Percentiles rank a stretch among this genome's conserved stretches.
phyloP scores from a whole-genome alignment of 2,113 vertebrate species.

The Amblyopsis rosae region DNA sequence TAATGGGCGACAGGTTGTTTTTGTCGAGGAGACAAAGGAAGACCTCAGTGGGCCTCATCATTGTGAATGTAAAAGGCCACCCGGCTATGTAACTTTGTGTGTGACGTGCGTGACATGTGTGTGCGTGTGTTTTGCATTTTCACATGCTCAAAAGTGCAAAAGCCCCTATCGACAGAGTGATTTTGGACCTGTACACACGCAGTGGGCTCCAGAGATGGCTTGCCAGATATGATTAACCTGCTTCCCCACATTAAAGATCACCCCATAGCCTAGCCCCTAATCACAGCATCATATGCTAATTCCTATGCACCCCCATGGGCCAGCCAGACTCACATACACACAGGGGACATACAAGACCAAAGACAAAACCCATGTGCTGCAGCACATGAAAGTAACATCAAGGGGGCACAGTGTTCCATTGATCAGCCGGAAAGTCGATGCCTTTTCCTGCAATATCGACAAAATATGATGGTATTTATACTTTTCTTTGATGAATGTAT shows the following conservation, averaged over 20 bases:
- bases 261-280: slow-evolving; percentile 17
- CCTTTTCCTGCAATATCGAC: background rate
- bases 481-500: slow-evolving; percentile 5
- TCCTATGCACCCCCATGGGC: background rate
- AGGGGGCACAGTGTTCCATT: slow-evolving; percentile 17
- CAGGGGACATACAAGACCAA: slow-evolving; percentile 40
- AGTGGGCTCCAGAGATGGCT: slow-evolving; percentile 45
- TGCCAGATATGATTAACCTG: slow-evolving; percentile 53
- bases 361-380: slow-evolving; percentile 6
- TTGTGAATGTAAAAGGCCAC: background rate
- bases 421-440: background rate
- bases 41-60: background rate
- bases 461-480: slow-evolving; percentile 25
- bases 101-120: background rate
- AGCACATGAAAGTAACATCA: slow-evolving; percentile 28
- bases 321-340: too few species aligned
- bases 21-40: background rate
- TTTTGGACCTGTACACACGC: slow-evolving; percentile 42
- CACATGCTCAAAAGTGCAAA: background rate
- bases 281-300: slow-evolving; percentile 47
- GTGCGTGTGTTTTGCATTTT: background rate
- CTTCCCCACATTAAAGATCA: slow-evolving; percentile 47
- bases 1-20: background rate
- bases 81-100: background rate
- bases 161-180: background rate